Percentiles rank a stretch among this genome's conserved stretches.
Conservation (phyloP, 2,888 invertebrate species). For the Drosophila ezoana region DNA sequence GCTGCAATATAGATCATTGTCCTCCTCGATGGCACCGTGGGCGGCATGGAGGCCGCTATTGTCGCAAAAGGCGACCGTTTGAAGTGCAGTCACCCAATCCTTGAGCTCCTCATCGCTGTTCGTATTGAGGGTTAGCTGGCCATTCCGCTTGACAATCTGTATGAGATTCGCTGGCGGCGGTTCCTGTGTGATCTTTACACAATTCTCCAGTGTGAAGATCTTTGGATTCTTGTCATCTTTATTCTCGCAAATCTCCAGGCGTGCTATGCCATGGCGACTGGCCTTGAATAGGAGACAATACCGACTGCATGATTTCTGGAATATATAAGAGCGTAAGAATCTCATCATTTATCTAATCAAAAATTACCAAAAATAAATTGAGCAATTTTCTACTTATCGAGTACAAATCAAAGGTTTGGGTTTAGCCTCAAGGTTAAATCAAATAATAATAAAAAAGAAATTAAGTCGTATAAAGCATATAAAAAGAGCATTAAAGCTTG, state of each 20-base stretch:
- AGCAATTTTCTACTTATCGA: not conserved
- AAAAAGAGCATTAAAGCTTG: too few species aligned
- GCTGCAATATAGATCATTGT: slow-evolving; percentile 95
- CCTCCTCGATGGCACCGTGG: slow-evolving; percentile 89
- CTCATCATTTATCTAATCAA: too few species aligned
- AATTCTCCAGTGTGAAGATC: slow-evolving; percentile 94
- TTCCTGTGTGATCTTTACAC: slow-evolving; percentile 92
- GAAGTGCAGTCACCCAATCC: slow-evolving; percentile 92
- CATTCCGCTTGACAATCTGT: slow-evolving; percentile 91
- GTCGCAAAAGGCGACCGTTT: slow-evolving; percentile 92
- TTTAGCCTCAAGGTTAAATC: too few species aligned
- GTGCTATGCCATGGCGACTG: slow-evolving; percentile 93
- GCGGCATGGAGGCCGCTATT: slow-evolving; percentile 85
- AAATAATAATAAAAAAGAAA: too few species aligned
- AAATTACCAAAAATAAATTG: too few species aligned
- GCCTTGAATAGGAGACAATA: slow-evolving; percentile 89
- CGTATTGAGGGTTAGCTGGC: slow-evolving; percentile 87
- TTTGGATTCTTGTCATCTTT: slow-evolving; percentile 91
- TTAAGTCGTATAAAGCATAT: too few species aligned
- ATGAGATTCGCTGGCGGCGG: slow-evolving; percentile 87
- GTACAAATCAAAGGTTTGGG: not conserved
- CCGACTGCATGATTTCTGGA: slow-evolving; percentile 91
- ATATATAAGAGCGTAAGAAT: not conserved
- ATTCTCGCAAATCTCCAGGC: slow-evolving; percentile 93
- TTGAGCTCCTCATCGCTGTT: slow-evolving; percentile 89